These are phyloP conservation scores for Cyclophora albipunctata DNA, from an alignment of 2,888 invertebrate genomes.

Conservation along the genomic window DNA sequence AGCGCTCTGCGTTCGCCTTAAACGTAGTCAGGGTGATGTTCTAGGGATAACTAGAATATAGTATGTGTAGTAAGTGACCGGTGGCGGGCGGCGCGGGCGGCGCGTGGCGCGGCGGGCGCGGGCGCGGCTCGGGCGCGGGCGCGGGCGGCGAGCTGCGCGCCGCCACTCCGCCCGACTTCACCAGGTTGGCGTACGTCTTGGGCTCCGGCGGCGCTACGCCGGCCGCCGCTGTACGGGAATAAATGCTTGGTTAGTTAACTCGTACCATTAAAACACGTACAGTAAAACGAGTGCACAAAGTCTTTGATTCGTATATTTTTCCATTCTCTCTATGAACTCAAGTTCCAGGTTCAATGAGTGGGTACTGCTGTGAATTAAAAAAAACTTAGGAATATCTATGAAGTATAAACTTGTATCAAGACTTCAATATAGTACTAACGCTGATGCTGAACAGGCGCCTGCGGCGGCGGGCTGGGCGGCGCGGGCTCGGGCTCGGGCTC, in stretches of 20 bases:
- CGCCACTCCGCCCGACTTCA: slow-evolving; percentile 76
- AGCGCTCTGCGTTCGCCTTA: too few relatives aligned
- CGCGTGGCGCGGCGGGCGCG: slow-evolving; percentile 23
- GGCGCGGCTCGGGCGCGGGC: slow-evolving; percentile 21
- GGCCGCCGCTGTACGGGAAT: slow-evolving; percentile 20
- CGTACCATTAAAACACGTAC: not conserved
- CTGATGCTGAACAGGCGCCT: slow-evolving; percentile 18
- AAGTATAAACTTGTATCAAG: too few relatives aligned
- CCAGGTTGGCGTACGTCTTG: slow-evolving; percentile 90
- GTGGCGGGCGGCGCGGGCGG: slow-evolving; percentile 15
- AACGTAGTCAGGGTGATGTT: too few relatives aligned
- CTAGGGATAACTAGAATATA: not conserved
- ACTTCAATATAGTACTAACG: slow-evolving; percentile 5
- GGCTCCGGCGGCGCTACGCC: slow-evolving; percentile 74
- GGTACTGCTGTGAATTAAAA: too few relatives aligned
- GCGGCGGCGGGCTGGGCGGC: slow-evolving; percentile 35
- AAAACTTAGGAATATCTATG: too few relatives aligned
- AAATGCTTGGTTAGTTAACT: not conserved
- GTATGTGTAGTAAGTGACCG: not conserved
- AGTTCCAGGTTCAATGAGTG: too few relatives aligned
- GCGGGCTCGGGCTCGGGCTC: slow-evolving; percentile 38
- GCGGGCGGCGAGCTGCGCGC: slow-evolving; percentile 27
- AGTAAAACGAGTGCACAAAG: too few relatives aligned
- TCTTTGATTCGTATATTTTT: too few relatives aligned
- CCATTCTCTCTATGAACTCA: too few relatives aligned